Evolutionary conservation across 2,797 vertebrate species (phyloP).

Genomic region (Columba guinea): DNA sequence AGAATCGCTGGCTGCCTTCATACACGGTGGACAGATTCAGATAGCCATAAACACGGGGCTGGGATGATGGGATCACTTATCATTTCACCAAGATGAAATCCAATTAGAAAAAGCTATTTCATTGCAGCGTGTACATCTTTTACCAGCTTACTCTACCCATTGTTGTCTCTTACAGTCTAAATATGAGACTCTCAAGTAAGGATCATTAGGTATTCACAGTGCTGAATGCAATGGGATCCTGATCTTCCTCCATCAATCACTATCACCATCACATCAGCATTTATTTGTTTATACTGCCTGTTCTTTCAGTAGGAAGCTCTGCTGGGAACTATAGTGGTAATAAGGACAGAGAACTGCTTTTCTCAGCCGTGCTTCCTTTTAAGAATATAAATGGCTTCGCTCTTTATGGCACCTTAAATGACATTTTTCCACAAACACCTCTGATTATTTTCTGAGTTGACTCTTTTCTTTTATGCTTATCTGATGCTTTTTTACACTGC

Average conservation of each 20-base stretch:
- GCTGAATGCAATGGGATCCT: background rate
- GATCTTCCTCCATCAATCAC: background rate
- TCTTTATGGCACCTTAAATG: background rate
- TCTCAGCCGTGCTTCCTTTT: background rate
- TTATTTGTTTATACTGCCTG: background rate
- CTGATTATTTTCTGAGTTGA: background rate
- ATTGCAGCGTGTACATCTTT: background rate
- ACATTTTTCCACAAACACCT: background rate
- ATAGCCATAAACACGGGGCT: background rate
- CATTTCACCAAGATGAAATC: background rate
- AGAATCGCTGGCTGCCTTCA: background rate
- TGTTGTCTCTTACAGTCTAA: background rate
- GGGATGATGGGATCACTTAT: background rate
- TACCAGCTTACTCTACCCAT: background rate
- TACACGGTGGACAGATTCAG: background rate
- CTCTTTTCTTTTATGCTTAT: background rate
- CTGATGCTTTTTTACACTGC: background rate
- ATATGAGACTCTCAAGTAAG: background rate
- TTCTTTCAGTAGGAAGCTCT: constrained; percentile 6
- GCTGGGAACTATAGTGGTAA: background rate
- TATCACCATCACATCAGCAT: background rate
- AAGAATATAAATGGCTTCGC: background rate
- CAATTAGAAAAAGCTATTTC: background rate
- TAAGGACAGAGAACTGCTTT: background rate
- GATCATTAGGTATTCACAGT: background rate